Evolutionary conservation across 2,797 vertebrate species (phyloP).

Genomic region (Protosalanx chinensis): DNA sequence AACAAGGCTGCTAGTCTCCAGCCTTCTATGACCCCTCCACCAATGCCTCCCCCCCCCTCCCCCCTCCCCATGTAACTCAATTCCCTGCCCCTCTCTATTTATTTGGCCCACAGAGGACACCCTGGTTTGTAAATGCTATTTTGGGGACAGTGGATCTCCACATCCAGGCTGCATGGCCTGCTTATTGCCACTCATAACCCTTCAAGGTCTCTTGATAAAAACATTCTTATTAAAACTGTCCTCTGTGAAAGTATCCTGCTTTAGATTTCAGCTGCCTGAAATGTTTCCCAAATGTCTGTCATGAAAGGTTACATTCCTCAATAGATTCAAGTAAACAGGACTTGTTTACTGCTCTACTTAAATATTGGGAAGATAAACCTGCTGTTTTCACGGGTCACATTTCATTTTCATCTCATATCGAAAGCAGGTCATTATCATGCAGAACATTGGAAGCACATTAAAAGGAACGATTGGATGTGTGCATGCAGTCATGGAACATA

Average conservation of each 20-base stretch:
- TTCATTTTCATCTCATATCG: no score
- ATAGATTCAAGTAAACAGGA: not conserved
- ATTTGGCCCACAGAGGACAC: conserved; percentile 6
- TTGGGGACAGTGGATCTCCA: conserved; percentile 7
- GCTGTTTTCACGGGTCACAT: not conserved
- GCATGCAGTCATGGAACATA: no score
- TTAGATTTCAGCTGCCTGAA: not conserved
- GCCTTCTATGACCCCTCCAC: conserved; percentile 17
- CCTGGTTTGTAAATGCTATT: conserved; percentile 39
- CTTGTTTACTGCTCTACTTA: not conserved
- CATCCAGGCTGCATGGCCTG: conserved; percentile 16
- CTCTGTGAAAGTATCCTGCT: not conserved
- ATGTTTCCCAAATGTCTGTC: not conserved
- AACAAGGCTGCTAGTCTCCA: conserved; percentile 32
- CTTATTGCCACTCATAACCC: not conserved
- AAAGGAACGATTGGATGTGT: no score
- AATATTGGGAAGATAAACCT: no score
- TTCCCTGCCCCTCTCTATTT: not conserved
- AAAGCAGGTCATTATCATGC: no score
- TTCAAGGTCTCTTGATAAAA: not conserved
- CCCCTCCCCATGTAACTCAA: conserved; percentile 1
- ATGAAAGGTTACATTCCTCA: not conserved
- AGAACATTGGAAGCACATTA: no score
- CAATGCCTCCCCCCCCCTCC: conserved; percentile 7
- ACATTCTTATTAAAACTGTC: not conserved